Percentiles rank a stretch among this genome's conserved stretches.
Evolutionary conservation across 2,797 vertebrate genomes (phyloP).

Genomic region (Chloroceryle amazona): DNA sequence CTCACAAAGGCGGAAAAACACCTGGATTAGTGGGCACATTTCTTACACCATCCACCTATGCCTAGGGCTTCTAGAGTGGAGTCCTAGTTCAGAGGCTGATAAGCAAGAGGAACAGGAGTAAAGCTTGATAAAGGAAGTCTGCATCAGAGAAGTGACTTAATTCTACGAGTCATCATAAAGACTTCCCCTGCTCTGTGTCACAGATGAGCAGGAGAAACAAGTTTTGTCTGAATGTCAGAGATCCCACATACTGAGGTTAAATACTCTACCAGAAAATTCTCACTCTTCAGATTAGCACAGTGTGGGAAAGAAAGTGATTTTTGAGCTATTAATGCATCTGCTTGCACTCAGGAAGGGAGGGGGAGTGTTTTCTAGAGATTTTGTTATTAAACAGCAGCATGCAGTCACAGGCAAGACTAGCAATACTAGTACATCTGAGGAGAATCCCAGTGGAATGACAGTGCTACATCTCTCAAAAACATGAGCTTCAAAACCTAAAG

Average conservation of each 20-base stretch:
- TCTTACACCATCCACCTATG: not conserved
- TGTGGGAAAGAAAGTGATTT: slow-evolving; percentile 35
- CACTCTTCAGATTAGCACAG: not conserved
- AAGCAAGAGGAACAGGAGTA: not conserved
- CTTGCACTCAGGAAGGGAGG: not conserved
- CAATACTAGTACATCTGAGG: not conserved
- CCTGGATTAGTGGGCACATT: not conserved
- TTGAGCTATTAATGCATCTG: slow-evolving; percentile 11
- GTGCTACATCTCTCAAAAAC: not conserved
- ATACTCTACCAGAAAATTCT: not conserved
- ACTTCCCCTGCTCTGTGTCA: not conserved
- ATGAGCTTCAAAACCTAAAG: not conserved
- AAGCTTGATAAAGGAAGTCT: not conserved
- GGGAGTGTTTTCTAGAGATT: not conserved
- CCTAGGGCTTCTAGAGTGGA: not conserved
- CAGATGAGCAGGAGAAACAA: not conserved
- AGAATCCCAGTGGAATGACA: not conserved
- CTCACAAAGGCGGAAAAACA: not conserved
- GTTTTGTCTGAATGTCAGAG: not conserved
- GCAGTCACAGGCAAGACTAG: not conserved
- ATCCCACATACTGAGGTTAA: not conserved
- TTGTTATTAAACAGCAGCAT: not conserved
- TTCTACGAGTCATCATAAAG: not conserved
- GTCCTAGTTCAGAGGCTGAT: not conserved
- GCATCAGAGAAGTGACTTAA: not conserved